Base-by-base conservation (phyloP, 2,797 vertebrate species). In the Spinus pinus region DNA sequence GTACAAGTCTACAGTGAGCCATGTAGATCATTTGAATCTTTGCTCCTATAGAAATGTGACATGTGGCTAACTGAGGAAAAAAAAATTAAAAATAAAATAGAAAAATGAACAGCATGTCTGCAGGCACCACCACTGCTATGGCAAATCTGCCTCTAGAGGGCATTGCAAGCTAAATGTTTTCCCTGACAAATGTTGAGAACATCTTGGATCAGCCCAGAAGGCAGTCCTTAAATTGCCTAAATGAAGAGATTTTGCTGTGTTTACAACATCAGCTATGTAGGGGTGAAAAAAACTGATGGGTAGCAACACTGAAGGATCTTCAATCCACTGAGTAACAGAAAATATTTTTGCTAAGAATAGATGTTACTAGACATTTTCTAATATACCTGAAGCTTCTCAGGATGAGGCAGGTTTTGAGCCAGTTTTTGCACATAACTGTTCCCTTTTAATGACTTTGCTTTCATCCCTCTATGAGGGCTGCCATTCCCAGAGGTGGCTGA, bases 151-250 rank as follows among this genome's bases (percentile, higher is more conserved):
- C 96, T 96, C 92, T 95, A 96, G 96, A 96, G 96, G 94, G 94
- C 93, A 95, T 93, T 95, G 78, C 86, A 96, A 96, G 94, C 86
- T 85, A 93, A 97, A 90, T 78, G 81, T 94, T 97, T 77, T 60
- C 46, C 23, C 30, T 28, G 22, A 8, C 18, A 51, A 87, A 42
- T 5, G 46, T 44, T 42, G 67, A 54, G 88, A 90, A 58, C 42
- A 37, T 67, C 67, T 80, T 90, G 94, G 81, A 57, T 87, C 61
- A 44, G 12, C 28, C 84, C 67, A 78, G 53, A 85, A 89, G 57
- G 37, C 14, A 74, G n/a, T 39, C 67, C 66, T 73, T 75, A 62
- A 84, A 79, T 73, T 79, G 78, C 22, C 33, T 67, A 84, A 81
- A 83, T 89, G 50, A 86, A 78, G 57, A 89, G 16, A 71, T 85